Evolutionary conservation across 1,140 invertebrate species (phyloP), one percentile per base, ranked within the genome.

Genomic region (Ceratina australensis): DNA sequence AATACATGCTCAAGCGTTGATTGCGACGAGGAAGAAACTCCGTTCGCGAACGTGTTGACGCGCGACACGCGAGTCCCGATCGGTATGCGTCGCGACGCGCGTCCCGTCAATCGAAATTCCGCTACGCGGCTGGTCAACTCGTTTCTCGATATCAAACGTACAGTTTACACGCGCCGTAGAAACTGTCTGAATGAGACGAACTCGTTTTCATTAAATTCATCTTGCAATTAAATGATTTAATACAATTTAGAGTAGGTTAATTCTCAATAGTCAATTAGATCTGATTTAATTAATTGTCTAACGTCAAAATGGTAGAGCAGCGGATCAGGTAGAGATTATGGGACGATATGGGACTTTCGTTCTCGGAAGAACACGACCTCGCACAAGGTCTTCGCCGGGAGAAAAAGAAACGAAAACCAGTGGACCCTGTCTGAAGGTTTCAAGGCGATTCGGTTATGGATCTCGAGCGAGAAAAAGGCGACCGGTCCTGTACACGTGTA

Each of bases 401-500:
- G 60, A 64, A 81, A 84, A 72, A 81, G 64, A 47, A 60, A 33
- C 28, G 72, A 72, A 73, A 86, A 80, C 72, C 8, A 33, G 15
- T 49, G 33, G 26, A 72, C 49, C 49, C 52, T 60, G 75, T 71
- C 52, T 64, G 60, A 42, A 49, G 67, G 10, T 33, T 79, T 84
- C 85, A 87, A 87, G 86, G 85, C 54, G 64, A 81, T 86, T 86
- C 47, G 78, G 74, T 85, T 60, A 42, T 60, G 52, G 42, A 24
- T 74, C 74, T 73, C 57, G 49, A 57, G 78, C 61, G 67, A 13
- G 63, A 71, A 72, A 85, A 85, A 71, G 76, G 50, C 75, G 69
- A 89, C 88, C 85, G 86, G 87, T 89, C 89, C n/a, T 28, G 15
- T 0, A 60, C 54, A 59, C n/a, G 15, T 42, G 66, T 22, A 12